These are phyloP conservation scores for Callyntrura guangdongensis DNA, from an alignment of 2,888 invertebrate species.

Conservation along the genomic window DNA sequence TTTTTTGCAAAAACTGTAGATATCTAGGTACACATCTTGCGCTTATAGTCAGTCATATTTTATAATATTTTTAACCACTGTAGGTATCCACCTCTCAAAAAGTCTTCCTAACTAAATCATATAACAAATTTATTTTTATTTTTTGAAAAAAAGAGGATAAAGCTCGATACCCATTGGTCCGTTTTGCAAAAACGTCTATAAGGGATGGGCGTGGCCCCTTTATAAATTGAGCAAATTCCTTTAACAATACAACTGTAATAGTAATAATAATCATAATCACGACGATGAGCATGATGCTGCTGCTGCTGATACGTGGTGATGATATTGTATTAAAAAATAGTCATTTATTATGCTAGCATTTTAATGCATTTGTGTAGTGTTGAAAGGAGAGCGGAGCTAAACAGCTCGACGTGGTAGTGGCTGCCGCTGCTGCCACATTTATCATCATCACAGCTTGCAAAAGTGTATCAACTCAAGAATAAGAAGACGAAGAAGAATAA, in stretches of 20 bases:
- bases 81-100: background rate
- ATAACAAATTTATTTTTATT: background rate
- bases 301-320: background rate
- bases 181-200: conserved; percentile 61
- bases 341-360: conserved; percentile 29
- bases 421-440: background rate
- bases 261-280: conserved; percentile 35
- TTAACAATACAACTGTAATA: conserved; percentile 54
- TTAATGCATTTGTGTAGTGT: background rate
- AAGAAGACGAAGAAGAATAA: conserved; percentile 37
- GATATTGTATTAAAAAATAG: conserved; percentile 46
- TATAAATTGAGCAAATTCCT: conserved; percentile 69
- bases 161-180: conserved; percentile 64
- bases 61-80: conserved; percentile 6
- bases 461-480: conserved; percentile 63
- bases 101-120: background rate
- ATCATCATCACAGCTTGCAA: conserved; percentile 21
- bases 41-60: background rate
- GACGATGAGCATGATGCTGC: conserved; percentile 9
- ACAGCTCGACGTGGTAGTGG: background rate
- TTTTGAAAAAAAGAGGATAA: background rate
- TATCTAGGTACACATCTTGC: background rate
- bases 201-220: conserved; percentile 75
- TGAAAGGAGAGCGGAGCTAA: conserved; percentile 61
- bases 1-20: conserved; percentile 20